A percentile compares a stretch with the other conserved stretches of the same genome.
These are phyloP conservation scores for Apomyelois bistriatella DNA, from an alignment of 2,888 invertebrate species.

Conservation along the genomic window DNA sequence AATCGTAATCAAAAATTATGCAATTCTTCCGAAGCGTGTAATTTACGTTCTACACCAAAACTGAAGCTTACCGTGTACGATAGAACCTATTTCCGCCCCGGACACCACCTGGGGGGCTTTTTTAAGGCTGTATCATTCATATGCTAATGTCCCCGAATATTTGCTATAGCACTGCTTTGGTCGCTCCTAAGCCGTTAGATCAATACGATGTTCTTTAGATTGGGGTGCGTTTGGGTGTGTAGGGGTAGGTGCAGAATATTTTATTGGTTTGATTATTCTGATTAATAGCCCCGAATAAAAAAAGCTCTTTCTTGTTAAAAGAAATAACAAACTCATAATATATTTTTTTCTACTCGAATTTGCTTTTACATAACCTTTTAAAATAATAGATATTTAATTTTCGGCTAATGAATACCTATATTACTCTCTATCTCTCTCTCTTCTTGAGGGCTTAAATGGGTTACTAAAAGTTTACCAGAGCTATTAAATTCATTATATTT, in stretches of 20 bases:
- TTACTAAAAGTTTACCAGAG: too few relatives aligned
- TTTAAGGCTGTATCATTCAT: constrained; percentile 66
- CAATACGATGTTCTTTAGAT: constrained; percentile 7
- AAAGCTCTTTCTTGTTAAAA: neutral
- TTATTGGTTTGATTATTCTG: neutral
- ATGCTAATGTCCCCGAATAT: constrained; percentile 64
- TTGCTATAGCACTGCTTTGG: constrained; percentile 28
- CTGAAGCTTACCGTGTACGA: constrained; percentile 31
- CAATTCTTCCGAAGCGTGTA: constrained; percentile 16
- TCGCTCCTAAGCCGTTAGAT: neutral
- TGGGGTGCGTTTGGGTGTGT: constrained; percentile 1
- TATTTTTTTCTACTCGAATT: too few relatives aligned
- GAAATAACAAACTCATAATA: neutral
- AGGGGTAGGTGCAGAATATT: neutral
- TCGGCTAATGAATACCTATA: too few relatives aligned
- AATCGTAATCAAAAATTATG: too few relatives aligned
- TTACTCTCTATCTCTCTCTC: too few relatives aligned
- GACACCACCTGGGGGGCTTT: constrained; percentile 62
- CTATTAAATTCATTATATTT: too few relatives aligned
- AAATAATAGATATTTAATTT: too few relatives aligned
- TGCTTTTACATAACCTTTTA: too few relatives aligned
- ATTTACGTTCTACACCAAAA: constrained; percentile 29
- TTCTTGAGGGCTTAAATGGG: too few relatives aligned
- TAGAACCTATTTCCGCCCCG: constrained; percentile 60
- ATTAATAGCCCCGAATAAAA: neutral